A percentile compares a stretch with the other conserved stretches of the same genome.
Conservation (phyloP, 1,140 invertebrate genomes). For the Nephotettix cincticeps region DNA sequence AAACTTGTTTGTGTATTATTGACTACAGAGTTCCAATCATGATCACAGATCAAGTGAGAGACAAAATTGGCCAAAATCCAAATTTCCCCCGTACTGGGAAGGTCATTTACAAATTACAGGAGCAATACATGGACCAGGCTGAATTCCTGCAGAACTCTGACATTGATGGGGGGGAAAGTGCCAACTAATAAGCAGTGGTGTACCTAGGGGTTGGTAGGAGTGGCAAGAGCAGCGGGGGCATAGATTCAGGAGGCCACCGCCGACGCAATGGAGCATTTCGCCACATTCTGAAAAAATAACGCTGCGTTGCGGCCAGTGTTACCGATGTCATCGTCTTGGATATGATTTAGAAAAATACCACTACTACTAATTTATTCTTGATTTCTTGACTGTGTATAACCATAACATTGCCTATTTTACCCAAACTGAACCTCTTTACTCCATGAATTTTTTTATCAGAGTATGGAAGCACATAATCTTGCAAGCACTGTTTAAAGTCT, state of each 20-base stretch:
- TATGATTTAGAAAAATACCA: neutral
- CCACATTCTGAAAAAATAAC: neutral
- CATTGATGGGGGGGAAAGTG: too few species aligned
- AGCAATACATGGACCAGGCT: too few species aligned
- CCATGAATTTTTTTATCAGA: neutral
- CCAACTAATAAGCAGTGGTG: neutral
- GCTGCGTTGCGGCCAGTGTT: too few species aligned
- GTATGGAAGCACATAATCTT: neutral
- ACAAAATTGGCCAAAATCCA: too few species aligned
- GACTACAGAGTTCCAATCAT: too few species aligned
- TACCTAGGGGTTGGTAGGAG: neutral
- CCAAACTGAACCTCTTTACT: neutral
- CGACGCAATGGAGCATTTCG: neutral
- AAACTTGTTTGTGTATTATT: too few species aligned
- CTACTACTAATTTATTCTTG: neutral
- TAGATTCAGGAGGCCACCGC: neutral
- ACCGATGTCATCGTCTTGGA: neutral
- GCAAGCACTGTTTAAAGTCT: neutral
- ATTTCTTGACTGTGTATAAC: neutral
- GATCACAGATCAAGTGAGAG: too few species aligned
- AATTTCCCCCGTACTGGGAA: too few species aligned
- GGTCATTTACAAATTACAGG: too few species aligned
- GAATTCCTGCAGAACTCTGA: too few species aligned
- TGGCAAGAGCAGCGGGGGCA: neutral
- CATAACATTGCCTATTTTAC: neutral